Evolutionary conservation across 2,797 vertebrate species (phyloP).

Genomic region (Gadopsis marmoratus): DNA sequence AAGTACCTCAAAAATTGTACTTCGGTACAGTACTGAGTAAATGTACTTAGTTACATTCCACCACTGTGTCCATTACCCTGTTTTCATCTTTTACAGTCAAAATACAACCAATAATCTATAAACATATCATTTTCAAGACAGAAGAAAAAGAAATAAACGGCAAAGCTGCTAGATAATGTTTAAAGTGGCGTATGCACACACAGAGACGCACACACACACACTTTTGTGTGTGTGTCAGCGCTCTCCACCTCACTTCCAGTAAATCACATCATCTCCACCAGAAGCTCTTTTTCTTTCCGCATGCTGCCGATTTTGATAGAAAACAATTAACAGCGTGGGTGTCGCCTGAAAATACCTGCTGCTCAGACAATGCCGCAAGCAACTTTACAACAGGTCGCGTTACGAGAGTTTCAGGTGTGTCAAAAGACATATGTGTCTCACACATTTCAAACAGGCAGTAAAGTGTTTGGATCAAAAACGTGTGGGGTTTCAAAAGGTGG

Average conservation of each 20-base stretch:
- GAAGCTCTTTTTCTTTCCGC: background rate
- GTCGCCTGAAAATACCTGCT: background rate
- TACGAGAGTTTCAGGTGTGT: slow-evolving; percentile 6
- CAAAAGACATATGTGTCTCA: background rate
- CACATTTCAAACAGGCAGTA: slow-evolving; percentile 13
- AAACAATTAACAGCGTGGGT: background rate
- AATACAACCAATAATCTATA: background rate
- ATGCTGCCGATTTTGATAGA: background rate
- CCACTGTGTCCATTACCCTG: background rate
- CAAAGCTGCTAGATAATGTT: background rate
- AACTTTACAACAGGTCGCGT: slow-evolving; percentile 15
- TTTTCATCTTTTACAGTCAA: background rate
- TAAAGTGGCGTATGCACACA: background rate
- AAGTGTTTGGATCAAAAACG: slow-evolving; percentile 52
- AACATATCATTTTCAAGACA: background rate
- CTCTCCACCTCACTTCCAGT: background rate
- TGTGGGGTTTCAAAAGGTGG: slow-evolving; percentile 64
- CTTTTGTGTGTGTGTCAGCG: background rate
- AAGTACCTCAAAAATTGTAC: background rate
- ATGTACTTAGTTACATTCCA: background rate
- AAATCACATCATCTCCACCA: slow-evolving; percentile 19
- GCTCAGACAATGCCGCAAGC: slow-evolving; percentile 1
- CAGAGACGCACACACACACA: background rate
- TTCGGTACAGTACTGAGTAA: background rate
- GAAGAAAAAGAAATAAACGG: background rate